These are phyloP conservation scores for Trichogramma evanescens DNA, from an alignment of 2,888 invertebrate species.

Conservation along the genomic window DNA sequence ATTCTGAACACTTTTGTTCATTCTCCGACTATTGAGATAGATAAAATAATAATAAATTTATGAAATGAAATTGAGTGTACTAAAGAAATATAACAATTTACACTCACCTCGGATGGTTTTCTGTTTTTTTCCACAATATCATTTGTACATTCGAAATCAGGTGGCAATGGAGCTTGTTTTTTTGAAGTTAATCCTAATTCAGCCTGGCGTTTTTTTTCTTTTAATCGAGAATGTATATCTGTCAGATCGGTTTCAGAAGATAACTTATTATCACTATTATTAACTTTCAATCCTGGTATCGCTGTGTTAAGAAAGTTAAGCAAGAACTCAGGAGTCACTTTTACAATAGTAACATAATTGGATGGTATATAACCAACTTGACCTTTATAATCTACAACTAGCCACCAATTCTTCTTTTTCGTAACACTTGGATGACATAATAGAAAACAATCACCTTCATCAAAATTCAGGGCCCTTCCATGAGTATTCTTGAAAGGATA, in stretches of 20 bases:
- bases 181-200: slow-evolving; percentile 45
- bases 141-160: slow-evolving; percentile 38
- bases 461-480: slow-evolving; percentile 75
- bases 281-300: slow-evolving; percentile 51
- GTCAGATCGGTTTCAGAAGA: slow-evolving; percentile 52
- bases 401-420: slow-evolving; percentile 83
- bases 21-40: slow-evolving; percentile 9
- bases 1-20: slow-evolving; percentile 8
- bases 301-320: slow-evolving; percentile 67
- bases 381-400: slow-evolving; percentile 75
- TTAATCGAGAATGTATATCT: slow-evolving; percentile 58
- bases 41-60: not conserved
- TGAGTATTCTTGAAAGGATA: slow-evolving; percentile 80
- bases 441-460: slow-evolving; percentile 72
- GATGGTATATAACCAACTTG: slow-evolving; percentile 81
- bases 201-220: slow-evolving; percentile 60
- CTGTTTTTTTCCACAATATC: slow-evolving; percentile 27
- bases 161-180: slow-evolving; percentile 43
- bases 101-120: slow-evolving; percentile 29
- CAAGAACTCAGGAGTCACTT: slow-evolving; percentile 68
- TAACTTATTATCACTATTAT: slow-evolving; percentile 45
- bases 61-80: not conserved
- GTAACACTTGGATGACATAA: slow-evolving; percentile 66
- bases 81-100: slow-evolving; percentile 5
- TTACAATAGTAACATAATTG: slow-evolving; percentile 74